These are phyloP conservation scores for Antrozous pallidus DNA, from an alignment of 2,797 vertebrate species.

Conservation along the genomic window DNA sequence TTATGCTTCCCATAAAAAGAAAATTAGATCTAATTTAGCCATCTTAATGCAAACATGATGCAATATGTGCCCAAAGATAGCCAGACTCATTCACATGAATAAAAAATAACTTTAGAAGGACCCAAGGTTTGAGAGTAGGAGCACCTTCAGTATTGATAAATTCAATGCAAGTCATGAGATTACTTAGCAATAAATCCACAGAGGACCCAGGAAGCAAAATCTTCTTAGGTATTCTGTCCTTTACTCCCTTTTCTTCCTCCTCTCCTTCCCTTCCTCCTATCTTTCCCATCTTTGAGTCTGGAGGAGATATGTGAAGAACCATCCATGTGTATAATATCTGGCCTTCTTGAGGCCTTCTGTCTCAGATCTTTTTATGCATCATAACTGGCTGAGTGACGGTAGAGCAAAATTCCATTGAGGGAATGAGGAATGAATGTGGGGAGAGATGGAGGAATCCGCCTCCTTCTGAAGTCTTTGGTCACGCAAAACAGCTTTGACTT, in stretches of 20 bases:
- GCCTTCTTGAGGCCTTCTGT: neutral
- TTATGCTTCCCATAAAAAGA: neutral
- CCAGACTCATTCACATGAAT: neutral
- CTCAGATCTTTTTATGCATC: neutral
- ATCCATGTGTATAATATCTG: neutral
- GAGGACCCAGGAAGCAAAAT: neutral
- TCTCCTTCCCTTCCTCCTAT: neutral
- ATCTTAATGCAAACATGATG: neutral
- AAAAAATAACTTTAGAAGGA: neutral
- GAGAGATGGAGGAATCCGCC: neutral
- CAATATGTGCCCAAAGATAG: neutral
- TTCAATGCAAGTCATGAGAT: neutral
- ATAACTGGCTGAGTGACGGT: neutral
- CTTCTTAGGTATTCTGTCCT: neutral
- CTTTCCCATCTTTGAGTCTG: neutral
- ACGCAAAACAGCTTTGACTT: neutral
- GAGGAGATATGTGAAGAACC: neutral
- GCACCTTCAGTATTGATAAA: neutral
- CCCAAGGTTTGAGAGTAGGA: neutral
- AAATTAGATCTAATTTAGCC: neutral
- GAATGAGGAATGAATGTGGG: neutral
- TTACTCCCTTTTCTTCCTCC: neutral
- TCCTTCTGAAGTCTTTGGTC: neutral
- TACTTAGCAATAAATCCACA: neutral
- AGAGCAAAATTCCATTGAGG: neutral